Evolutionary conservation across 2,113 vertebrate species (phyloP).

Genomic region (Grantiella picta): DNA sequence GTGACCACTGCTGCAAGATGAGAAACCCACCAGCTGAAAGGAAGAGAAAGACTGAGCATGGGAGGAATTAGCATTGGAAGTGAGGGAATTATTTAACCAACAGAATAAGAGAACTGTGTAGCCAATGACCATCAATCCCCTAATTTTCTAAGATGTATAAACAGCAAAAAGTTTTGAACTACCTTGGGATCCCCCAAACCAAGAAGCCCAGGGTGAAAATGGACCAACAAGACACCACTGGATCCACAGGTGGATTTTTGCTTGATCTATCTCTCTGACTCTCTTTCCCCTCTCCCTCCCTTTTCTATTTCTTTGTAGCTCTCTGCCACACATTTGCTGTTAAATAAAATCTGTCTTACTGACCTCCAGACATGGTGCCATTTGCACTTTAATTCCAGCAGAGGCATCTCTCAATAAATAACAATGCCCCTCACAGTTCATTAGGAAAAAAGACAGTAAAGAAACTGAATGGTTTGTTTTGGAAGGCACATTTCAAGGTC

Average conservation of each 20-base stretch:
- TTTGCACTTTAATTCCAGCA: background rate
- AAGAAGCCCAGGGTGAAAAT: background rate
- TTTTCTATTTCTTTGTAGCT: background rate
- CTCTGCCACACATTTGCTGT: background rate
- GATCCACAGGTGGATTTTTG: background rate
- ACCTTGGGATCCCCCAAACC: fast-evolving
- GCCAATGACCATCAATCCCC: background rate
- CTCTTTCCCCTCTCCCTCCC: too few species aligned
- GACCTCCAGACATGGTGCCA: background rate
- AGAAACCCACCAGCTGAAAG: background rate
- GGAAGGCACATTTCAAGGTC: background rate
- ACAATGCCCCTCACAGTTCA: background rate
- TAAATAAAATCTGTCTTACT: background rate
- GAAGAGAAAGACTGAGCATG: background rate
- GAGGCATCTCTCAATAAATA: background rate
- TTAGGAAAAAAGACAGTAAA: background rate
- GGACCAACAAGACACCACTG: background rate
- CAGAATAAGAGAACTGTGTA: background rate
- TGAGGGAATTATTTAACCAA: background rate
- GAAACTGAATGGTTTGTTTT: background rate
- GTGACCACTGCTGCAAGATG: background rate
- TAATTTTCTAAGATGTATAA: background rate
- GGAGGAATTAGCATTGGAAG: background rate
- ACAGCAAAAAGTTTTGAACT: background rate
- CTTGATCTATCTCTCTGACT: background rate